Evolutionary conservation across 1,140 invertebrate genomes (phyloP), one percentile per base, ranked within the genome.

Genomic region (Epicauta chinensis): DNA sequence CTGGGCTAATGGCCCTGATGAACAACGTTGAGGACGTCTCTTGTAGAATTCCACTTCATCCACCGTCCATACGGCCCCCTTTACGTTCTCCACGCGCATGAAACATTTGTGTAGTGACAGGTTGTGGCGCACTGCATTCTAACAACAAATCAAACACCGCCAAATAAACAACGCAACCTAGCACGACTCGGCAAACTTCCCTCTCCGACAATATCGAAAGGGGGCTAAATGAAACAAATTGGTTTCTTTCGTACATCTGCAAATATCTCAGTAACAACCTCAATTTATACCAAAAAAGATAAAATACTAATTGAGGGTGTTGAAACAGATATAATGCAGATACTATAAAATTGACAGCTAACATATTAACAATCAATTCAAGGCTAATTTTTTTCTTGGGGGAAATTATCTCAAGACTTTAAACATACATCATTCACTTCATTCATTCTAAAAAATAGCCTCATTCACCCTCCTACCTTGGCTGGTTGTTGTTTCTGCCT

Each of bases 101-200:
- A 99, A 99, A 88, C 97, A 99, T 84, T 99, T 99, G 86, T 99
- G 96, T 72, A 99, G 87, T 75, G 94, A 97, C 75, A 99, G 87
- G 86, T 99, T 99, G 86, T 99, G 97, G 73, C 97, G 89, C 62
- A 99, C 97, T 77, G 97, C 97, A 82, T 99, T 99, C 96, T 98
- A 84, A 66, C 64, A 68, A 67, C 64, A 66, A 66, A 71, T 53
- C 63, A 70, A 69, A 69, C 62, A 69, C 58, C 59, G 55, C 61
- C 65, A 61, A 61, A 66, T 68, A 55, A 69, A 66, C 63, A 68
- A 62, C 58, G 63, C 59, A 58, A 61, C 51, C 61, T 60, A 63
- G 54, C 55, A 51, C 53, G 50, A 60, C 38, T 53, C 42, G 40
- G 38, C 53, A 42, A 51, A 42, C 40, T 41, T 48, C 37, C 44